Evolutionary conservation across 2,888 invertebrate genomes (phyloP).

Genomic region (Acrobeloides nanus): DNA sequence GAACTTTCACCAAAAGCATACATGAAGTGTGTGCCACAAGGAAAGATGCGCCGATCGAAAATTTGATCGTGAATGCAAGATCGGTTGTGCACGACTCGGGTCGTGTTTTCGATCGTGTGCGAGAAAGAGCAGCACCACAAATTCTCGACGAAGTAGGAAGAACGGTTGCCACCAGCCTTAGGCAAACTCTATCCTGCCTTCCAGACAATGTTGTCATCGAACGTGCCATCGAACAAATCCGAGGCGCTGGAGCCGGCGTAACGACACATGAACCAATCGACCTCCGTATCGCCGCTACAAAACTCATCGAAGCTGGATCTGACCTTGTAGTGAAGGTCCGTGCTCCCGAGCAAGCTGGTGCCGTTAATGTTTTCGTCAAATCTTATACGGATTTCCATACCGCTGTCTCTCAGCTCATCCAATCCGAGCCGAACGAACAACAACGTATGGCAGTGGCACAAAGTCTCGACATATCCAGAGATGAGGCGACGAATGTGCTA

Average conservation of each 20-base stretch:
- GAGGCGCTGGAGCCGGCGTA: no score
- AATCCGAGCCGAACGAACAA: slow-evolving; percentile 11
- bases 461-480: slow-evolving; percentile 25
- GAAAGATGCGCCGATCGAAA: no score
- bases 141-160: slow-evolving; percentile 37
- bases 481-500: slow-evolving; percentile 35
- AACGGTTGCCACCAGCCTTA: slow-evolving; percentile 59
- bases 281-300: slow-evolving; percentile 74
- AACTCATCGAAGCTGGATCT: slow-evolving; percentile 74
- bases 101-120: slow-evolving; percentile 42
- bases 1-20: slow-evolving; percentile 38
- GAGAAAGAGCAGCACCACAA: slow-evolving; percentile 28
- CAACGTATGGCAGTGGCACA: slow-evolving; percentile 7
- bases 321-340: slow-evolving; percentile 62
- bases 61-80: slow-evolving; percentile 37
- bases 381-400: slow-evolving; percentile 41
- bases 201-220: slow-evolving; percentile 93
- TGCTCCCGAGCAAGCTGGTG: slow-evolving; percentile 29
- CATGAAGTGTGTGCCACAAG: slow-evolving; percentile 37
- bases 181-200: slow-evolving; percentile 74
- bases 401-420: slow-evolving; percentile 11
- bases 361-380: slow-evolving; percentile 40
- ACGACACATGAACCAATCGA: no score
- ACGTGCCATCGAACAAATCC: slow-evolving; percentile 68
- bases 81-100: slow-evolving; percentile 49